Base-by-base conservation (phyloP, 1,140 invertebrate species). In the Heliconius hermathena region DNA sequence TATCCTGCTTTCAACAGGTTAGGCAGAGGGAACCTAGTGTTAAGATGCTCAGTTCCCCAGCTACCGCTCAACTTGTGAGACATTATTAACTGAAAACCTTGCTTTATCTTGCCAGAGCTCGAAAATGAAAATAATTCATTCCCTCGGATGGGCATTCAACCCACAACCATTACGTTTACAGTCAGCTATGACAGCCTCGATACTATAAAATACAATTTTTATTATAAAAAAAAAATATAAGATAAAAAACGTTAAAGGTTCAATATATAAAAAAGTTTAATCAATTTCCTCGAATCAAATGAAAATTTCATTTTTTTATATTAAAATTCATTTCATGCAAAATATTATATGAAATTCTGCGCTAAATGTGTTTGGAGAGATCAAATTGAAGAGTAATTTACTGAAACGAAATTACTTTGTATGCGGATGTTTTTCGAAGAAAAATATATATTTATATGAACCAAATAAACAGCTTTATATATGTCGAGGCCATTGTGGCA, bases 311-410 rank as follows among this genome's bases (percentile, higher is more conserved):
- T 57, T 57, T 57, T 9, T n/a, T 57, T 9, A 57, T 57, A 57
- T 22, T 57, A 29, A 66, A 66, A 66, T 66, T 26, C 8, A 66
- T 66, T 66, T 66, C 4, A 2, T 29, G 13, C 9, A 66, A 13
- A 66, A 66, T 66, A 46, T 46, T 46, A 66, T 66, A 66, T 26
- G 13, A 66, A 66, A 66, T 66, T 66, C 60, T 3, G 26, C 9
- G 60, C 60, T 66, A 66, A 66, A 66, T 66, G 26, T 66, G 26
- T 66, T 26, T 66, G 60, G 11, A 66, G 60, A 66, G 22, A 66
- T 66, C 26, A 66, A 66, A 66, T 66, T 66, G 60, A 29, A 66
- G 26, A 29, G 60, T 29, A 66, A 66, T 29, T 66, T 66, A 66
- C 60, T 66, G 60, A 66, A 66, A 66, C 26, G 26, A 26, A 66